These are phyloP conservation scores for Perodicticus potto DNA, from an alignment of 2,797 vertebrate species.

Conservation along the genomic window DNA sequence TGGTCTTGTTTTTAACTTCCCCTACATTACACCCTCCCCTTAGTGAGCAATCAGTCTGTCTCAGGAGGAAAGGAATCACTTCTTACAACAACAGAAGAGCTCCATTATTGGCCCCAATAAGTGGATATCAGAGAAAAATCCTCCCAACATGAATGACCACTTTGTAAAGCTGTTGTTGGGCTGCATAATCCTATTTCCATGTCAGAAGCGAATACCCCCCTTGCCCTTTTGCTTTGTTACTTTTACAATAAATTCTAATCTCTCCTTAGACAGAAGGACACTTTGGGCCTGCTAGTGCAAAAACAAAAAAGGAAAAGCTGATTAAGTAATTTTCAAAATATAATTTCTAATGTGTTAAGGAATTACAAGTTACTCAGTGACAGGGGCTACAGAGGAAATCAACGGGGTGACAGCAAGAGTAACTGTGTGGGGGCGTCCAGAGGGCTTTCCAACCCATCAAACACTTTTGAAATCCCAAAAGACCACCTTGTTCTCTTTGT, in stretches of 20 bases:
- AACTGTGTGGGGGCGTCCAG: neutral
- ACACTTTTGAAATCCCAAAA: neutral
- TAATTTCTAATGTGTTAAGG: conserved; percentile 43
- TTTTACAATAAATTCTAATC: conserved; percentile 65
- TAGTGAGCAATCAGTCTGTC: neutral
- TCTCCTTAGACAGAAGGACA: conserved; percentile 58
- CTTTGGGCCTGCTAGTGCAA: conserved; percentile 55
- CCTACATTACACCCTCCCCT: neutral
- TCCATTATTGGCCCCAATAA: neutral
- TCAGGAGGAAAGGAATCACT: neutral
- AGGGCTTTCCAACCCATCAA: neutral
- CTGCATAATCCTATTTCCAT: conserved; percentile 68
- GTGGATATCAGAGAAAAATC: conserved; percentile 63
- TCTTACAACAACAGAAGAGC: neutral
- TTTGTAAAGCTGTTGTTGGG: conserved; percentile 65
- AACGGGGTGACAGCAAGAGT: neutral
- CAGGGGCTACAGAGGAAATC: conserved; percentile 52
- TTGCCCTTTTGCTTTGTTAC: conserved; percentile 44
- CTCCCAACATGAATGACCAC: conserved; percentile 31
- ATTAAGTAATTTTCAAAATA: conserved; percentile 66
- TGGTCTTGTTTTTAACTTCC: neutral
- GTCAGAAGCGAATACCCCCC: conserved; percentile 20
- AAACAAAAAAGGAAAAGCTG: conserved; percentile 73
- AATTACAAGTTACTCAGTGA: conserved; percentile 70
- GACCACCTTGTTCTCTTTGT: neutral